Conservation (phyloP, 2,888 invertebrate species). For the Agonopterix heracliana region DNA sequence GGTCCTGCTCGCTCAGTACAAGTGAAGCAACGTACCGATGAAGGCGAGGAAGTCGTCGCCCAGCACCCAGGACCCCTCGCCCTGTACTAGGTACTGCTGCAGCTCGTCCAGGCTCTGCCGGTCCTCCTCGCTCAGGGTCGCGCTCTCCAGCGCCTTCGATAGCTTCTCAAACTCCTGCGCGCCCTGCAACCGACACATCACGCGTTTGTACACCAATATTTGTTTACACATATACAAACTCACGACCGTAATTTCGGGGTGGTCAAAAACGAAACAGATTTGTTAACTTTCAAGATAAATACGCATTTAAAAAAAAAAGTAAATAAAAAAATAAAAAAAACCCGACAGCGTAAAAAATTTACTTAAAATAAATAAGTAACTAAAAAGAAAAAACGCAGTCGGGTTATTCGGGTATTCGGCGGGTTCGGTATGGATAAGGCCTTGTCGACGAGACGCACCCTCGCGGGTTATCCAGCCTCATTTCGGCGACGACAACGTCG, state of each 20-base stretch:
- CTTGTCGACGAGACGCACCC: too few species aligned
- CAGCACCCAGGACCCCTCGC: conserved; percentile 95
- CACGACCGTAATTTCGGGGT: too few species aligned
- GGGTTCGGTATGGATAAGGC: too few species aligned
- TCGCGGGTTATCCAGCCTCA: too few species aligned
- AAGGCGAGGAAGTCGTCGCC: conserved; percentile 91
- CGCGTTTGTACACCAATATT: background rate
- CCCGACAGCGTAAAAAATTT: too few species aligned
- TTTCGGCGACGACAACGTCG: too few species aligned
- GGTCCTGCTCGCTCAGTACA: conserved; percentile 85
- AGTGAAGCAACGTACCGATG: conserved; percentile 78
- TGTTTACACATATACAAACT: background rate
- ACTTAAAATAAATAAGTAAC: too few species aligned
- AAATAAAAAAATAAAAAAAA: too few species aligned
- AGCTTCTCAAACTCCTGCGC: conserved; percentile 85
- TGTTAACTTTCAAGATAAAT: too few species aligned
- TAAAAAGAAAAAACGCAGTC: too few species aligned
- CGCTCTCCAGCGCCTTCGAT: conserved; percentile 74
- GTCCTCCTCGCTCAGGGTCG: conserved; percentile 84
- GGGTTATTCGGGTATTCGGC: too few species aligned
- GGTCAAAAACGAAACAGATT: background rate
- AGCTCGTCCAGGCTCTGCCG: conserved; percentile 86
- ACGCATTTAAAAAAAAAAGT: too few species aligned
- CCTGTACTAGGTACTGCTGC: conserved; percentile 90
- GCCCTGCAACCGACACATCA: conserved; percentile 59